These are phyloP conservation scores for Threskiornis aethiopicus DNA, from an alignment of 2,797 vertebrate genomes.

Conservation along the genomic window DNA sequence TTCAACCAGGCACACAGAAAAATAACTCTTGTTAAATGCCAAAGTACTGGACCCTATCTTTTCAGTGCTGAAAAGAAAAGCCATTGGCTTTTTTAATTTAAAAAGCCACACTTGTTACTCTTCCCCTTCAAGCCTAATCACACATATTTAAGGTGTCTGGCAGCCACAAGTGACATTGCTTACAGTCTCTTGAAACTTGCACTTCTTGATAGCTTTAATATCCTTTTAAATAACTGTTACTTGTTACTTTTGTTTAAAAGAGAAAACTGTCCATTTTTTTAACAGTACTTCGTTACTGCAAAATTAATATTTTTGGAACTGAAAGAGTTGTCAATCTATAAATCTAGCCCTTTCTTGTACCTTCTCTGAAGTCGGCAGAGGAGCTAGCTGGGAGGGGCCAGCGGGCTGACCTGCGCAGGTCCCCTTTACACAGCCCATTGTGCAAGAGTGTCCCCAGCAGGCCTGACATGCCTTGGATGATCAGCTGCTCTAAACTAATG, in stretches of 20 bases:
- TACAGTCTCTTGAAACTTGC: neutral
- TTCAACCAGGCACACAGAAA: neutral
- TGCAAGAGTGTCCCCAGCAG: neutral
- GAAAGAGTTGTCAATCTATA: neutral
- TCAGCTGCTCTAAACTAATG: neutral
- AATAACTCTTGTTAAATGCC: neutral
- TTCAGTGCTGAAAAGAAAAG: neutral
- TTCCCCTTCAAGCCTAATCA: neutral
- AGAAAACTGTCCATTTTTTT: neutral
- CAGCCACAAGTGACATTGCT: neutral
- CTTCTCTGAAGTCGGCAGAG: neutral
- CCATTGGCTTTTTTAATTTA: neutral
- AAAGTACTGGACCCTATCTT: neutral
- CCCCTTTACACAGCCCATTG: neutral
- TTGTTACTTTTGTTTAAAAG: neutral
- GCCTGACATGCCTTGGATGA: neutral
- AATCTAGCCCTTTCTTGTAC: neutral
- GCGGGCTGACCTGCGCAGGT: neutral
- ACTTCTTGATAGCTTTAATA: neutral
- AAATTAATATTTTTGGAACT: neutral
- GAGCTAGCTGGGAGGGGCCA: neutral
- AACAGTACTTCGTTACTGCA: neutral
- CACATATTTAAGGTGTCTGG: neutral
- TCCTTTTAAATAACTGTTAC: neutral
- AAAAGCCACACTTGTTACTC: neutral